Evolutionary conservation across 1,140 invertebrate species (phyloP).

Genomic region (Drosophila tani): DNA sequence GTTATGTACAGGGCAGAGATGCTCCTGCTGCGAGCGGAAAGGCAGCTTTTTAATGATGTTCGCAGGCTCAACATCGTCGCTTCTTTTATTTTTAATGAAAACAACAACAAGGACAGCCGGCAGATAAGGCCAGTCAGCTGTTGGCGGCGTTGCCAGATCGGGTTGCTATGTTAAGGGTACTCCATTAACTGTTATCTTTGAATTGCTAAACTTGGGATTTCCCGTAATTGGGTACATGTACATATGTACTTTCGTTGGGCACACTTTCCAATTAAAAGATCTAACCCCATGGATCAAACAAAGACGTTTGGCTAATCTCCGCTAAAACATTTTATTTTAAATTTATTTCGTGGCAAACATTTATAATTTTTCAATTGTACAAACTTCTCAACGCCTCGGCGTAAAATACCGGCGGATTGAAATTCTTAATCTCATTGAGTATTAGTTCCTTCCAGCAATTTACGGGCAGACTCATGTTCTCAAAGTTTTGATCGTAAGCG

Average conservation of each 20-base stretch:
- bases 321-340: background rate
- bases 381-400: slow-evolving; percentile 7
- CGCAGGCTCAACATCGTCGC: slow-evolving; percentile 49
- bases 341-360: background rate
- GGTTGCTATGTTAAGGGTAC: background rate
- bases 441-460: slow-evolving; percentile 96
- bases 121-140: slow-evolving; percentile 25
- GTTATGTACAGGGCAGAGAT: slow-evolving; percentile 87
- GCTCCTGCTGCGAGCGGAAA: slow-evolving; percentile 26
- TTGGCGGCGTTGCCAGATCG: slow-evolving; percentile 24
- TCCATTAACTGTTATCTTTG: background rate
- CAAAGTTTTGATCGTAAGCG: slow-evolving; percentile 97
- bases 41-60: slow-evolving; percentile 8
- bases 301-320: too few relatives aligned
- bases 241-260: too few relatives aligned
- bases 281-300: too few relatives aligned
- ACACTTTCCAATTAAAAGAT: too few relatives aligned
- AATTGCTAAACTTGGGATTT: background rate
- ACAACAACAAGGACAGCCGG: slow-evolving; percentile 25
- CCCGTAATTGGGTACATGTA: background rate
- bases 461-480: slow-evolving; percentile 95
- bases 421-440: slow-evolving; percentile 90
- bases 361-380: too few relatives aligned
- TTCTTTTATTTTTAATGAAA: slow-evolving; percentile 14
- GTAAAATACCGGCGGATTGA: slow-evolving; percentile 87